phyloP scores from a whole-genome alignment of 2,113 vertebrate species.

The Promerops cafer region DNA sequence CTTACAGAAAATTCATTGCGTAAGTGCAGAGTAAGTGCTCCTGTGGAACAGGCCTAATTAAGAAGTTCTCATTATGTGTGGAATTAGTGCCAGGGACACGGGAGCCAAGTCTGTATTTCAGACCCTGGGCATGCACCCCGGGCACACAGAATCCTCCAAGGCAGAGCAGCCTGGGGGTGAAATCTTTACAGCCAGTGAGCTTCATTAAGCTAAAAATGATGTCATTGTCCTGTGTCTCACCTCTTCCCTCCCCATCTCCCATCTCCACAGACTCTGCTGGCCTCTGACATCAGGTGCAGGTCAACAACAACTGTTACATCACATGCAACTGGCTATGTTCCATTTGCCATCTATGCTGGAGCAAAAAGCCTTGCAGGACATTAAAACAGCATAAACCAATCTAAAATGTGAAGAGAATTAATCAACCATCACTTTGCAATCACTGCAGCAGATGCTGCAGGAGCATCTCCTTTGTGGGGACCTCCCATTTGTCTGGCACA shows the following conservation, averaged over 20 bases:
- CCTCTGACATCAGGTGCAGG: not conserved
- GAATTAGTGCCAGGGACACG: not conserved
- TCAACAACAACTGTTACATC: not conserved
- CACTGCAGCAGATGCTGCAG: not conserved
- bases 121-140: not conserved
- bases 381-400: not conserved
- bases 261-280: not conserved
- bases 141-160: not conserved
- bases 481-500: not conserved
- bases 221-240: not conserved
- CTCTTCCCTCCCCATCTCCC: not conserved
- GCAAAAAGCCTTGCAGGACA: not conserved
- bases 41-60: not conserved
- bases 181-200: not conserved
- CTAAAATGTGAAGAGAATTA: not conserved
- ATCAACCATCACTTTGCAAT: not conserved
- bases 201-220: not conserved
- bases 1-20: conserved; percentile 24
- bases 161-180: not conserved
- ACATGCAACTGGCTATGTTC: not conserved
- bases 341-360: not conserved
- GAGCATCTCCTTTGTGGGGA: not conserved
- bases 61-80: not conserved
- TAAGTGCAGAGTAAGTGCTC: not conserved
- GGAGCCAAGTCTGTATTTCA: not conserved